Conservation (phyloP, 2,888 invertebrate genomes). For the Bombylius major region DNA sequence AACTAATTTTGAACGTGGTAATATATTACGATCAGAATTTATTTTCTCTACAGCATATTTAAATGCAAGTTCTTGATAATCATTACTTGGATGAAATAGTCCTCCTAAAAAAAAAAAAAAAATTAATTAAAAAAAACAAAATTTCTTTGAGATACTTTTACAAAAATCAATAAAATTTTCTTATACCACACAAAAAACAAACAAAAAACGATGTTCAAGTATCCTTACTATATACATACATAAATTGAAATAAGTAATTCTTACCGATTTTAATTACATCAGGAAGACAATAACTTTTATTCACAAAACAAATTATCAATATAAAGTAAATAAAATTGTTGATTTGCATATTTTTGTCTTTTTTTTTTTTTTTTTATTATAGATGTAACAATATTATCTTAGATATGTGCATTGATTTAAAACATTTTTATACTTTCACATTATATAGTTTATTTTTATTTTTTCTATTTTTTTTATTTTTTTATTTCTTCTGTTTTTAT, state of each 20-base stretch:
- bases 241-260: neutral
- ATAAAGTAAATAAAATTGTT: too few species aligned
- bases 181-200: neutral
- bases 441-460: too few species aligned
- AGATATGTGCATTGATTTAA: too few species aligned
- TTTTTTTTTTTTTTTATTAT: too few species aligned
- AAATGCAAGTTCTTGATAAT: slow-evolving; percentile 82
- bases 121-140: too few species aligned
- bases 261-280: neutral
- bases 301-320: too few species aligned
- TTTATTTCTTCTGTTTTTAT: too few species aligned
- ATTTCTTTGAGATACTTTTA: neutral
- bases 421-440: too few species aligned
- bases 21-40: slow-evolving; percentile 67
- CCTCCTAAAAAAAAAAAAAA: slow-evolving; percentile 47
- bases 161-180: neutral
- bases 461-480: too few species aligned
- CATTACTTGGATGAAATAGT: slow-evolving; percentile 75
- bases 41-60: slow-evolving; percentile 85
- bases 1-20: slow-evolving; percentile 74
- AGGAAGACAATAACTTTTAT: neutral
- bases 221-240: neutral
- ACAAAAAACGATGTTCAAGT: neutral
- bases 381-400: too few species aligned
- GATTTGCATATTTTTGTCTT: too few species aligned